A percentile compares a stretch with the other conserved stretches of the same genome.
Conservation (phyloP, 2,797 vertebrate species). For the Alca torda region DNA sequence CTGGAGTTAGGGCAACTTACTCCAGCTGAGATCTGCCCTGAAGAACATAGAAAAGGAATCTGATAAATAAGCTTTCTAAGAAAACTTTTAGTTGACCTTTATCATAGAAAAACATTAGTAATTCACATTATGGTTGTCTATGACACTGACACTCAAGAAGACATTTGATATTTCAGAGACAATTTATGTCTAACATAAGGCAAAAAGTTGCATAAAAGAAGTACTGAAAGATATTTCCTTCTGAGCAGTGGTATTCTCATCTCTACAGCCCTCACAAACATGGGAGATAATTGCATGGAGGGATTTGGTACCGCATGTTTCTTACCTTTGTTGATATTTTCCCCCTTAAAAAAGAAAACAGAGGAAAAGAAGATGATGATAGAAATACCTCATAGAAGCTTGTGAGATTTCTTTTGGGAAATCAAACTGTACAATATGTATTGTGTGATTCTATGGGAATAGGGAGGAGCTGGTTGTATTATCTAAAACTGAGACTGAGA, state of each 20-base stretch:
- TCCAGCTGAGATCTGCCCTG: neutral
- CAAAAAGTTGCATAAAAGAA: neutral
- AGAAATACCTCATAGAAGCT: neutral
- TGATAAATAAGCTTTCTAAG: neutral
- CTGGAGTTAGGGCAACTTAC: neutral
- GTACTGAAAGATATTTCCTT: neutral
- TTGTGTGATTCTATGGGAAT: neutral
- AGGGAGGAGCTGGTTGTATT: neutral
- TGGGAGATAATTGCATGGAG: neutral
- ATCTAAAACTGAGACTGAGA: neutral
- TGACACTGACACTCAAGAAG: neutral
- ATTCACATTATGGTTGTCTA: neutral
- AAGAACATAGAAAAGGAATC: neutral
- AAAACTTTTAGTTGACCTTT: slow-evolving; percentile 15
- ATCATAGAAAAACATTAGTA: neutral
- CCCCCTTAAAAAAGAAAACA: neutral
- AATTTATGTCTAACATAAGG: neutral
- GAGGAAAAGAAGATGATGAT: neutral
- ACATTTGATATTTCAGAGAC: slow-evolving; percentile 13
- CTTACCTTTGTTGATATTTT: neutral
- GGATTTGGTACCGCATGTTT: neutral
- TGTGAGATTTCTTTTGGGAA: neutral
- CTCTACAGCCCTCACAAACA: neutral
- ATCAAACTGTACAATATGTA: neutral
- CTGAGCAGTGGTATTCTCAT: neutral